Base-by-base conservation (phyloP, 2,797 vertebrate species). In the Tiaroga cobitis region DNA sequence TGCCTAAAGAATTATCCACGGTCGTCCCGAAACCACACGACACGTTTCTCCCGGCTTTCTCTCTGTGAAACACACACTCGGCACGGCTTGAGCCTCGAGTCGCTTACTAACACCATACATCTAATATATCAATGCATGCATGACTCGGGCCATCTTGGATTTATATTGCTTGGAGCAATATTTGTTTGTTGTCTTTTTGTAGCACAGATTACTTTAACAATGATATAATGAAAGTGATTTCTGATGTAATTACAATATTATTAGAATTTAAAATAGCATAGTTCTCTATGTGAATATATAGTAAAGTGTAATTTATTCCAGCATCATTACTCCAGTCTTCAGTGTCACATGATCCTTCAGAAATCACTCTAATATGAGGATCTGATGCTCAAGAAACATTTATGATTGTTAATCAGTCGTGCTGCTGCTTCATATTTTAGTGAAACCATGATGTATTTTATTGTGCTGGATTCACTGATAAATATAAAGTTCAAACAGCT, bases 11-110 rank as follows among this genome's bases (percentile, higher is more conserved):
- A 59, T 59, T 59, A 59, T 41, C 41, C 68, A 54, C 32, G 16
- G 26, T 82, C 81, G 7, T 32, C 46, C 59, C 29, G 46, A 68
- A 83, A 76, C 54, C 41, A 15, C 43, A 16, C 2, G 7, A 15
- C 43, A 16, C 2, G 7, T 15, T 83, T 46, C 43, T 67, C 15
- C 82, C 68, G 32, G 82, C 46, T 21, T 68, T 83, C 26, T 34
- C 41, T 80, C 18, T 1, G 2, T 37, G 61, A 83, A 65, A 72
- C 59, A 16, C 32, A 5, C 72, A 67, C 41, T 51, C 41, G 26
- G 41, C 61, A 75, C 81, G 75, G 81, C 56, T 83, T 26, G 70
- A 65, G 43, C 32, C 59, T 67, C 59, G 2, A 68, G 73, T 67
- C 15, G 0, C 21, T 65, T 54, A 29, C 43, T 39, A 37, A 68